Evolutionary conservation across 1,140 invertebrate species (phyloP).

Genomic region (Nephila pilipes): DNA sequence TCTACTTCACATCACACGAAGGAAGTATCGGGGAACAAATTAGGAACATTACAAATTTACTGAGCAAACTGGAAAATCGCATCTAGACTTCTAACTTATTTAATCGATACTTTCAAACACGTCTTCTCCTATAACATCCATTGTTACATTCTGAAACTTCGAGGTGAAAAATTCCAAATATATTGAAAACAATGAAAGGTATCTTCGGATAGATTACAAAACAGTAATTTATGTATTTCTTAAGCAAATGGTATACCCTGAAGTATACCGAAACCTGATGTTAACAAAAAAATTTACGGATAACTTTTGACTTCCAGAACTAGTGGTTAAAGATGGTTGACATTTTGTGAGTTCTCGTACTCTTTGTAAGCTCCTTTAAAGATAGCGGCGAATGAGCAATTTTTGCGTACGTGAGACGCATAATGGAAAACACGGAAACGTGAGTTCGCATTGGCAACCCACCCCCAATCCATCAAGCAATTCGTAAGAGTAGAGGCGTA

Average conservation of each 20-base stretch:
- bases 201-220: not conserved
- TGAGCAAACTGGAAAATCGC: not conserved
- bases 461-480: conserved; percentile 49
- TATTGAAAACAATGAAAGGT: not conserved
- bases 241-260: no score
- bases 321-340: conserved; percentile 14
- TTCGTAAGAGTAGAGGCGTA: conserved; percentile 36
- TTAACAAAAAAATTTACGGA: no score
- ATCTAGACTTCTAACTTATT: conserved; percentile 5
- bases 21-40: conserved; percentile 1
- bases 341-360: not conserved
- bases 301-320: not conserved
- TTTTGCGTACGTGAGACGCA: conserved; percentile 46
- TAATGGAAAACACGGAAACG: conserved; percentile 51
- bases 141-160: not conserved
- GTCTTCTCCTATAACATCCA: not conserved
- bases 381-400: conserved; percentile 56
- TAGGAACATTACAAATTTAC: conserved; percentile 14
- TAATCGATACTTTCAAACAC: not conserved
- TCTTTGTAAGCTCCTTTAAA: conserved; percentile 10
- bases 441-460: conserved; percentile 43
- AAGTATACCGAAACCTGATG: no score
- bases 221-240: no score
- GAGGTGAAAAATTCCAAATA: not conserved
- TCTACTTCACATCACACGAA: not conserved